Evolutionary conservation across 2,888 invertebrate species (phyloP), one percentile per base, ranked within the genome.

Genomic region (Hedychridium roseum): DNA sequence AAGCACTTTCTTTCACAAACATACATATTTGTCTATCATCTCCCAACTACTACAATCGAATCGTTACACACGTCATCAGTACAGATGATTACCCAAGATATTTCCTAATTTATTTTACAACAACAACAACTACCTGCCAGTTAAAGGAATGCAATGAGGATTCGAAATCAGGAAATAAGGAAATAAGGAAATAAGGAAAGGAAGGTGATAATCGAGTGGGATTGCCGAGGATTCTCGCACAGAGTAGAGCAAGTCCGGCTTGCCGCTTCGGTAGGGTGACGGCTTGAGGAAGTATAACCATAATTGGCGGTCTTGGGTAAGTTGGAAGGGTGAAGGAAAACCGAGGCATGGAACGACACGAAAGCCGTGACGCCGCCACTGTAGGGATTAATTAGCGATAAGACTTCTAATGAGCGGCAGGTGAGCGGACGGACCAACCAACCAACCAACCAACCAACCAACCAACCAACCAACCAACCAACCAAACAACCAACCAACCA

Each of bases 361-460:
- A 68, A 70, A 75, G 67, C 76, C 77, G 71, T 74, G 73, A 74
- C 73, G 76, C 72, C 61, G 70, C 67, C 69, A 68, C 70, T 70
- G 70, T 73, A 71, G 68, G 76, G 75, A 78, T 77, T 78, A 78
- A 78, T 77, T 76, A 78, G 73, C 74, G 78, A 77, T 78, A 78
- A 77, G 78, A 71, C 70, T 73, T 76, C 74, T 78, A 78, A 78
- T 76, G 78, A 78, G 77, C 72, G 72, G 73, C 78, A 78, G 78
- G 76, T 78, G 76, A 74, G 60, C 70, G 68, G 68, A 36, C 49
- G 36, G 9, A 18, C 34, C 18, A 20, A 17, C 23, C n/a, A n/a
- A 36, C 46, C 14, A 21, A 30, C 14, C 11, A 4, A 60, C 14
- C 11, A 4, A 60, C 64, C 57, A 62, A 58, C 62, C 23, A 23